Base-by-base conservation (phyloP, 2,888 invertebrate species). In the Synergus laeviventris region DNA sequence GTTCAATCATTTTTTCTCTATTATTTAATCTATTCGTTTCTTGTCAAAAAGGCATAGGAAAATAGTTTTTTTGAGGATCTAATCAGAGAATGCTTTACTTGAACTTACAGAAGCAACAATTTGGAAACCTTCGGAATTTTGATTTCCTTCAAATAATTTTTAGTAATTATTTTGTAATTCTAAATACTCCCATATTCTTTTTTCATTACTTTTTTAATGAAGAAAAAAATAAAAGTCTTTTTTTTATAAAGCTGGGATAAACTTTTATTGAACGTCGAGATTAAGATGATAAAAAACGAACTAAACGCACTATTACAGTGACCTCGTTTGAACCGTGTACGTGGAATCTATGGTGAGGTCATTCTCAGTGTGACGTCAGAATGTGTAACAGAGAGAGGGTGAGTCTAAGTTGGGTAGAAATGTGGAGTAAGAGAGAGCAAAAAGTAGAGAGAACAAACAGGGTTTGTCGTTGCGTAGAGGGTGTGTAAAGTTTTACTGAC, bases 361-460 rank as follows among this genome's bases (percentile, higher is more conserved):
- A 78, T 76, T 77, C 74, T 74, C 74, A 74, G 76, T 56, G 42
- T 80, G 80, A 80, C 80, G 80, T 78, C 80, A 80, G 31, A 45
- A 31, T 36, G 31, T 9, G 21, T n/a, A 9, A 31, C 24, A 31
- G 49, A 70, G n/a, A 70, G 31, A 36, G 2, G n/a, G 70, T 2
- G 31, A 49, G 24, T 49, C 16, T 49, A 11, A 36, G 49, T 18
- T 31, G 45, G 16, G 45, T 31, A 21, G 24, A 66, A 66, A 66
- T 66, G 9, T 66, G 9, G 21, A n/a, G 11, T n/a, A 31, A 31
- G 8, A 24, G 70, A 31, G 70, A 70, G n/a, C 31, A 31, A 66
- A 45, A 36, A 45, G 9, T 5, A 49, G 45, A 45, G 74, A 78
- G 73, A 74, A 56, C 77, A n/a, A 31, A 73, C 36, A 66, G 75